Base-by-base conservation (phyloP, 1,140 invertebrate genomes). In the Acromyrmex echinatior region DNA sequence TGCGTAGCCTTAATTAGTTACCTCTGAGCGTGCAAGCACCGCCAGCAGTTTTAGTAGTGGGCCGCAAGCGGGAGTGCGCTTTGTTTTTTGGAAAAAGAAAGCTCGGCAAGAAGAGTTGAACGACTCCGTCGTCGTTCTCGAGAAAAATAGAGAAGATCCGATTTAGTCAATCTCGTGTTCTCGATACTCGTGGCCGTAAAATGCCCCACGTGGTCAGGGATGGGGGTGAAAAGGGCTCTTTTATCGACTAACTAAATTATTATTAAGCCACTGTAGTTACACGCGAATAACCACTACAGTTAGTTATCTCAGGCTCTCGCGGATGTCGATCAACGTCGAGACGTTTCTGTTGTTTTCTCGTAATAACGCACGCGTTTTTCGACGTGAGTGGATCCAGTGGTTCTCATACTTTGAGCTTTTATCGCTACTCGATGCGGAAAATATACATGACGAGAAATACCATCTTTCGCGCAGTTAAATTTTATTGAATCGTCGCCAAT, bases 1-100 rank as follows among this genome's bases (percentile, higher is more conserved):
- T 92, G 92, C 91, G 93, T 89, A 93, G 92, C 92, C 89, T 94
- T 94, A 94, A 94, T 94, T 94, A 94, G 94, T 94, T 94, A 94
- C 93, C 93, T 91, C 92, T 93, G 92, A 94, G 93, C 93, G 93
- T 94, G 93, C 93, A 93, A 93, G 92, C 91, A 93, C 91, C 92
- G 92, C 88, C 91, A 92, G 87, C 88, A 92, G 88, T 90, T 81
- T 81, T 91, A 88, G 87, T 88, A 90, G 87, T 78, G 81, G 77
- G 62, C 79, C 76, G 70, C 74, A 77, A 79, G 85, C 73, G 87
- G 89, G 80, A 87, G 82, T 88, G 89, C 84, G 89, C 89, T 90
- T 91, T 86, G 53, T 88, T 56, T 79, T 80, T 77, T 71, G 31
- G 45, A 87, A 88, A 25, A 76, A 49, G 31, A 88, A 80, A 90